A percentile compares a stretch with the other conserved stretches of the same genome.
These are phyloP conservation scores for Petroica traversi DNA, from an alignment of 2,113 vertebrate genomes.

Conservation along the genomic window DNA sequence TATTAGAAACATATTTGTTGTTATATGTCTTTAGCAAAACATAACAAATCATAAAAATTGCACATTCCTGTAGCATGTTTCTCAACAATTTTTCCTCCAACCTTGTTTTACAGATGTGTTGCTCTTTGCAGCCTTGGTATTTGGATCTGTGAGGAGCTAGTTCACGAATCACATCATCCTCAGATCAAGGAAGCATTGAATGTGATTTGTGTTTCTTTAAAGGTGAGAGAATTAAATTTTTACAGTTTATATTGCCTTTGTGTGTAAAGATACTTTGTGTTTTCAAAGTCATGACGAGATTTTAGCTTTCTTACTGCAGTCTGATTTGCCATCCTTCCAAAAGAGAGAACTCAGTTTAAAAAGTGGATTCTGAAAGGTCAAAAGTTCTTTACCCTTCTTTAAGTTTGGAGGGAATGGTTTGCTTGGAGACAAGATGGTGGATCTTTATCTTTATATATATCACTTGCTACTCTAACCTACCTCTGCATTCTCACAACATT, in stretches of 20 bases:
- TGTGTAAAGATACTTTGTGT: not conserved
- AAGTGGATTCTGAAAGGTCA: not conserved
- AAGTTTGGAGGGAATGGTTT: not conserved
- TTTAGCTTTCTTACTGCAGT: not conserved
- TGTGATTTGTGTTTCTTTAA: slow-evolving; percentile 96
- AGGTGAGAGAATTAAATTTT: slow-evolving; percentile 76
- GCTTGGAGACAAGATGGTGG: not conserved
- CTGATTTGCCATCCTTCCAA: not conserved
- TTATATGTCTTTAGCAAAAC: not conserved
- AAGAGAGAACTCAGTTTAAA: not conserved
- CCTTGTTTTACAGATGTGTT: slow-evolving; percentile 84
- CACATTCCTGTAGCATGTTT: not conserved
- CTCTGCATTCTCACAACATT: fast-evolving
- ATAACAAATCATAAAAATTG: not conserved
- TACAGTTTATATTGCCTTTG: not conserved
- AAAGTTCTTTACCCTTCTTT: not conserved
- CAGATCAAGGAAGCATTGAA: slow-evolving; percentile 97
- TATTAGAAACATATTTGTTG: not conserved
- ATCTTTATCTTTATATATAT: not conserved
- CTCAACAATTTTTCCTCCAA: not conserved
- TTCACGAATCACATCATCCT: slow-evolving; percentile 89
- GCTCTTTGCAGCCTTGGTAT: slow-evolving; percentile 97
- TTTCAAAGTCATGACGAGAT: not conserved
- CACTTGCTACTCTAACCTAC: not conserved
- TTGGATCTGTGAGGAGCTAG: slow-evolving; percentile 96